Conservation (phyloP, 2,797 vertebrate species). For the Argya squamiceps region DNA sequence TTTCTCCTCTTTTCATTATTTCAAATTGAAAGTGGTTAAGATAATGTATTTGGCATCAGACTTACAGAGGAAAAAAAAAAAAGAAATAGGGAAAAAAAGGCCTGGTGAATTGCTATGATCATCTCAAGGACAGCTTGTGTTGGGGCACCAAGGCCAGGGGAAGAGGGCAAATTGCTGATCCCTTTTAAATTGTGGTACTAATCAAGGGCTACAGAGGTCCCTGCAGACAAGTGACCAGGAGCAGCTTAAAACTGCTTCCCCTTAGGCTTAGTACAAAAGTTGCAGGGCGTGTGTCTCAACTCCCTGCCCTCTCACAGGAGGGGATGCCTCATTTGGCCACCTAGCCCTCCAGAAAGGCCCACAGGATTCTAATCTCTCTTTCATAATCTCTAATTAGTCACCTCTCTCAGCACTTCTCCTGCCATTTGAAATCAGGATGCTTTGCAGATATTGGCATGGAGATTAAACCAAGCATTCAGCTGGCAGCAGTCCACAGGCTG, state of each 20-base stretch:
- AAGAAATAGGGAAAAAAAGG: neutral
- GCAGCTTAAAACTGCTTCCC: neutral
- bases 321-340: neutral
- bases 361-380: slow-evolving; percentile 32
- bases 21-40: neutral
- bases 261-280: neutral
- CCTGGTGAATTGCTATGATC: neutral
- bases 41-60: slow-evolving; percentile 8
- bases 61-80: neutral
- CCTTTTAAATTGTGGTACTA: neutral
- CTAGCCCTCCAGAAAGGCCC: slow-evolving; percentile 3
- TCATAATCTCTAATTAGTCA: slow-evolving; percentile 41
- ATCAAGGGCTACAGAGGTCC: neutral
- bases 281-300: neutral
- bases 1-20: slow-evolving; percentile 28
- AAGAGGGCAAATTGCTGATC: neutral
- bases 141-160: neutral
- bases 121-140: neutral
- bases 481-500: neutral
- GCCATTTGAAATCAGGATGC: slow-evolving; percentile 3
- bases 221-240: neutral
- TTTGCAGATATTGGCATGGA: neutral
- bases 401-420: slow-evolving; percentile 8
- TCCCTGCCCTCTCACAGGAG: neutral
- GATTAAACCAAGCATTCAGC: slow-evolving; percentile 4